Evolutionary conservation across 2,113 vertebrate species (phyloP), one percentile per base, ranked within the genome.

Genomic region (Labrus mixtus): DNA sequence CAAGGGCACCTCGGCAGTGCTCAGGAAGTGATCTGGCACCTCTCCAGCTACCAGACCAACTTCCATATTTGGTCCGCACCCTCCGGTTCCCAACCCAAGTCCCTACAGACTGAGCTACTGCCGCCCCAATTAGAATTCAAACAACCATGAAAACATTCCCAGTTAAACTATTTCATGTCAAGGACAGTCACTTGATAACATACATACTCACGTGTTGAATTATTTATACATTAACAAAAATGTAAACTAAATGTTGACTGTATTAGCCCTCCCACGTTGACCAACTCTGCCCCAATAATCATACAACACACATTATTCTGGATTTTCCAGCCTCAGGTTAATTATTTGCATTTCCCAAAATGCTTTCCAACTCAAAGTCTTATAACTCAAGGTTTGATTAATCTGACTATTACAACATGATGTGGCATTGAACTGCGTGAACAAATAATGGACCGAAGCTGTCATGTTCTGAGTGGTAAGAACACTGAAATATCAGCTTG

Each of bases 381-480:
- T 37, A 25, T 17, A 39, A 23, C 36, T 59, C 16, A 23, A 10
- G 39, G 0, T 12, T 19, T 6, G 33, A 37, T 59, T 23, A 43
- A 66, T 11, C 25, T 62, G 33, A 33, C 55, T 67, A 36, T 65
- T 79, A 41, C 48, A 25, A 58, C 36, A 65, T 48, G 3, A 17
- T 45, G 1, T 10, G 45, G 62, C 45, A 55, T 29, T 83, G 59
- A 74, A 73, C 73, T 59, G 10, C 19, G 6, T 20, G 16, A 53
- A 25, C 25, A 76, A 57, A 65, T 13, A 53, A 20, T 7, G 1
- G 29, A 37, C n/a, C 46, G 0, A 17, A 48, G 46, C 8, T 29
- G n/a, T 16, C 1, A 0, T 39, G 19, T 62, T 61, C 3, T 8
- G 22, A 16, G 0, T 6, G 33, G 55, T 66, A 36, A 55, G 22